These are phyloP conservation scores for Corythornis madagascariensis DNA, from an alignment of 2,113 vertebrate species.

Conservation along the genomic window DNA sequence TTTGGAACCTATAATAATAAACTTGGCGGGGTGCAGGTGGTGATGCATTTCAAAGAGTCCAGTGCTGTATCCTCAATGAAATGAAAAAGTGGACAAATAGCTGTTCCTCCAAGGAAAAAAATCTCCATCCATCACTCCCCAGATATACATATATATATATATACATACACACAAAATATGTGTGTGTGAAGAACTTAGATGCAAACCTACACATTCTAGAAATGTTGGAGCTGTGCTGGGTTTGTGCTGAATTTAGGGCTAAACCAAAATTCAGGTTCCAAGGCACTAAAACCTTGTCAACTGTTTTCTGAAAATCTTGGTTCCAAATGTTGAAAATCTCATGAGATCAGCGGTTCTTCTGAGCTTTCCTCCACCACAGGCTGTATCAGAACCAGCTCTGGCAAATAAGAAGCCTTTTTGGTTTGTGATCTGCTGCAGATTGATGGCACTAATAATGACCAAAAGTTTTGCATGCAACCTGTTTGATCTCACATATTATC, in stretches of 20 bases:
- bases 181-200: background rate
- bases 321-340: constrained; percentile 45
- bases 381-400: background rate
- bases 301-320: constrained; percentile 52
- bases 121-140: background rate
- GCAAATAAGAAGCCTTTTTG: background rate
- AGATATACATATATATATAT: background rate
- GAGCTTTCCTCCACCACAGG: background rate
- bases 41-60: constrained; percentile 14
- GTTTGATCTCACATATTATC: background rate
- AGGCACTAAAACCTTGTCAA: constrained; percentile 42
- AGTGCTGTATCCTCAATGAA: background rate
- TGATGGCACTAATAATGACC: background rate
- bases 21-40: background rate
- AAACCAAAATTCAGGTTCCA: constrained; percentile 45
- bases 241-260: constrained; percentile 28
- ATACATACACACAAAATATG: background rate
- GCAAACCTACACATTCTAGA: background rate
- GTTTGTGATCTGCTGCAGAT: constrained; percentile 8
- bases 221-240: background rate
- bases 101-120: background rate
- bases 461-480: background rate
- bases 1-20: constrained; percentile 34
- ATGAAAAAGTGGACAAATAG: background rate
- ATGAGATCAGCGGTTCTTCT: constrained; percentile 47